phyloP scores from a whole-genome alignment of 2,113 vertebrate species.

The Notechis scutatus region DNA sequence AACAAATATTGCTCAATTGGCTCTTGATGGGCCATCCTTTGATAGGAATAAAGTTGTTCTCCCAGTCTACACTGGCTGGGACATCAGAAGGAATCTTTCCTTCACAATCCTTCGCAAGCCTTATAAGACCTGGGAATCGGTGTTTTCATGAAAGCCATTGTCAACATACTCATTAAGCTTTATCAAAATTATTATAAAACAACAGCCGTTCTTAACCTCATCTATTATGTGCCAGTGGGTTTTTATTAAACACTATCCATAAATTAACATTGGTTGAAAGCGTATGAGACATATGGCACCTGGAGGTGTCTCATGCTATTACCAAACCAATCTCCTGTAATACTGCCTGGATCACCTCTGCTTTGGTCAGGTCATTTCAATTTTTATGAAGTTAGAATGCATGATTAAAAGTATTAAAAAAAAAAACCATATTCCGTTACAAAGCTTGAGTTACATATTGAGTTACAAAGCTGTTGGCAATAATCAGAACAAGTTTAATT shows the following conservation, averaged over 20 bases:
- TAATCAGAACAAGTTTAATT: not conserved
- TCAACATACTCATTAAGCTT: not conserved
- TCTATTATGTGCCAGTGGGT: not conserved
- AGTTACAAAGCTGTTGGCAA: not conserved
- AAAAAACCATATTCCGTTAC: not conserved
- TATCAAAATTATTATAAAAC: slow-evolving; percentile 6
- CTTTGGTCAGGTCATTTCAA: slow-evolving; percentile 20
- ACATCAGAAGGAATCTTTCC: not conserved
- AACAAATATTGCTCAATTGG: not conserved
- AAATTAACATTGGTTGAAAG: slow-evolving; percentile 11
- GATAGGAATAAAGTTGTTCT: not conserved
- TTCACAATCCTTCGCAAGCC: not conserved
- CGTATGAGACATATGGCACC: not conserved
- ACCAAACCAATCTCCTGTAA: not conserved
- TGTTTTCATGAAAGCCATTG: not conserved
- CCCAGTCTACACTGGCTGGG: not conserved
- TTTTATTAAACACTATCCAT: slow-evolving; percentile 2
- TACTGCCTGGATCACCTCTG: not conserved
- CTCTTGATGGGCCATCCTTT: not conserved
- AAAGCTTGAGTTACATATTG: no score
- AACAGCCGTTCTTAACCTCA: not conserved
- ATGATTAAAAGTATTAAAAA: not conserved
- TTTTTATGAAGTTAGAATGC: slow-evolving; percentile 20
- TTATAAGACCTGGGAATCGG: not conserved
- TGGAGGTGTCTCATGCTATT: not conserved